These are phyloP conservation scores for Diorhabda sublineata DNA, from an alignment of 1,140 invertebrate genomes.

Conservation along the genomic window DNA sequence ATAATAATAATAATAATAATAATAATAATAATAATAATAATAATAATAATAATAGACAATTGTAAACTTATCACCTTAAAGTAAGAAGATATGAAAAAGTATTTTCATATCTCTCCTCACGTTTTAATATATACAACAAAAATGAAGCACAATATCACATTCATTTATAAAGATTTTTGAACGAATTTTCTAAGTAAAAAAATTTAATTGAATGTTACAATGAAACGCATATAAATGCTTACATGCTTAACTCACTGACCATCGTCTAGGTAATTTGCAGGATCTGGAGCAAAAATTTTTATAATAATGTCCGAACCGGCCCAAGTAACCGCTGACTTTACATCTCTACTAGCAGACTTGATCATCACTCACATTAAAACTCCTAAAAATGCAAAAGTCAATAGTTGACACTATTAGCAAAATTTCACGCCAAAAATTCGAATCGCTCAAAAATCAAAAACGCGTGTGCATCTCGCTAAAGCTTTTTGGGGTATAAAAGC, in stretches of 20 bases:
- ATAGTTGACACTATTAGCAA: neutral
- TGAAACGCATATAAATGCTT: conserved; percentile 31
- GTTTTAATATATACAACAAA: too few species aligned
- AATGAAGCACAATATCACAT: too few species aligned
- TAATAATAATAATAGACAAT: too few species aligned
- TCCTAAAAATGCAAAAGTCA: neutral
- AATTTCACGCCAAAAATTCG: neutral
- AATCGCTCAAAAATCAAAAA: neutral
- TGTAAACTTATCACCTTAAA: too few species aligned
- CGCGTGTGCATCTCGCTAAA: conserved; percentile 1
- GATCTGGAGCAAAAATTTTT: conserved; percentile 29
- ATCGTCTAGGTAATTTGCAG: conserved; percentile 30
- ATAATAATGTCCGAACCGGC: conserved; percentile 36
- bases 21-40: too few species aligned
- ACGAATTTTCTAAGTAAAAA: too few species aligned
- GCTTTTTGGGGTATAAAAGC: neutral
- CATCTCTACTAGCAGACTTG: conserved; percentile 25
- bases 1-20: too few species aligned
- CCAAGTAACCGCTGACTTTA: conserved; percentile 34
- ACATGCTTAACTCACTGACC: conserved; percentile 41
- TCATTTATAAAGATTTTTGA: too few species aligned
- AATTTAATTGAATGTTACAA: neutral
- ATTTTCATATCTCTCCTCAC: too few species aligned
- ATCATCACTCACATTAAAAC: conserved; percentile 25
- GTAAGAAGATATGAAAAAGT: too few species aligned